Percentiles rank a stretch among this genome's conserved stretches.
Evolutionary conservation across 2,113 vertebrate species (phyloP).

Genomic region (Probosciger aterrimus): DNA sequence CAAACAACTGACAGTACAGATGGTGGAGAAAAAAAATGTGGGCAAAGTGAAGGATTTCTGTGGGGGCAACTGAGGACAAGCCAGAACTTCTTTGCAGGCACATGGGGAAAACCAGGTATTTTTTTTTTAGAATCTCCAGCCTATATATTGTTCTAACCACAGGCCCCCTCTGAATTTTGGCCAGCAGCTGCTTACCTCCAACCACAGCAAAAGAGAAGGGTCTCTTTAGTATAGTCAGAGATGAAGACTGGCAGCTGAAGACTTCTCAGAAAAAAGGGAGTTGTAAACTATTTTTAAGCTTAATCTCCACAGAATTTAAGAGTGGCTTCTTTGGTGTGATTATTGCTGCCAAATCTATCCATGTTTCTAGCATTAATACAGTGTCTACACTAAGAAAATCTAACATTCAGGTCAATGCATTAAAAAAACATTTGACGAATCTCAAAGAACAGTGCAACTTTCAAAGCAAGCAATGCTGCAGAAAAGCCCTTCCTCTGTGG

Average conservation of each 20-base stretch:
- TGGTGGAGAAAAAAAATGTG: background rate
- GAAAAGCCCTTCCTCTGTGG: background rate
- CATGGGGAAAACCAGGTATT: rapidly evolving
- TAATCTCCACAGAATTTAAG: background rate
- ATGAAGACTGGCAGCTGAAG: background rate
- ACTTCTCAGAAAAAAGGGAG: background rate
- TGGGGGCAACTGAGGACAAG: background rate
- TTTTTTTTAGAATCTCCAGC: background rate
- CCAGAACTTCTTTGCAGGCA: background rate
- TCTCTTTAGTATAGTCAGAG: background rate
- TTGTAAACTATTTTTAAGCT: background rate
- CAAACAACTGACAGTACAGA: background rate
- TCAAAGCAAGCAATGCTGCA: background rate
- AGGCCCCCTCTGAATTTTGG: background rate
- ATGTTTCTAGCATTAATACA: background rate
- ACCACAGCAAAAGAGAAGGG: background rate
- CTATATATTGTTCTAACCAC: rapidly evolving
- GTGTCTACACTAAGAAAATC: background rate
- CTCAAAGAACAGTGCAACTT: background rate
- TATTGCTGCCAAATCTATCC: background rate
- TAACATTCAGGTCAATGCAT: background rate
- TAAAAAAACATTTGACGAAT: background rate
- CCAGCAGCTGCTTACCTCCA: background rate
- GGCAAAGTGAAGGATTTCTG: background rate
- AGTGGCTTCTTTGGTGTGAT: rapidly evolving